phyloP scores from a whole-genome alignment of 2,113 vertebrate genomes.

The Rhinolophus ferrumequinum region DNA sequence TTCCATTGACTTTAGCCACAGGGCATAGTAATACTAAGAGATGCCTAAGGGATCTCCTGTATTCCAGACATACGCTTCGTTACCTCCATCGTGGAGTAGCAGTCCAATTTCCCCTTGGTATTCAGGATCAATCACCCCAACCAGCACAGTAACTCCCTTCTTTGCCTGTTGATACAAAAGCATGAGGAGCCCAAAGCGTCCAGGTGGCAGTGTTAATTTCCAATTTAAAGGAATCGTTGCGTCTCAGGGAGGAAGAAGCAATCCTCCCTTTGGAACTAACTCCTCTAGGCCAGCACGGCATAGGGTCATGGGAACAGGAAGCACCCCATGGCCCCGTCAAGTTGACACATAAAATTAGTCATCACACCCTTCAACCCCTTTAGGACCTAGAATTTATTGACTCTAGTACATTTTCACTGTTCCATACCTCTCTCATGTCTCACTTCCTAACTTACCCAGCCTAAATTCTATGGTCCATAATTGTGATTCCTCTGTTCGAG shows the following conservation, averaged over 20 bases:
- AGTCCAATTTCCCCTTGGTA: no score
- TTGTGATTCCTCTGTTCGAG: neutral
- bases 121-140: no score
- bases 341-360: constrained; percentile 1
- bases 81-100: no score
- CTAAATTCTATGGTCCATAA: neutral
- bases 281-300: neutral
- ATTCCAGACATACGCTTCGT: no score
- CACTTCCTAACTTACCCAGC: neutral
- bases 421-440: neutral
- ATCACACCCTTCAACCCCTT: neutral
- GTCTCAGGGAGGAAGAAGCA: neutral
- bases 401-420: neutral
- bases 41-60: no score
- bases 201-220: neutral
- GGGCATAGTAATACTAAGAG: neutral
- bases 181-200: neutral
- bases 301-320: neutral
- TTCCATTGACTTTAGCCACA: neutral
- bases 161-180: neutral
- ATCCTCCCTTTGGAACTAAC: neutral
- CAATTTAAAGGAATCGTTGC: neutral
- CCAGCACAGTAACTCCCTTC: neutral
- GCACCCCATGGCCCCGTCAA: neutral
- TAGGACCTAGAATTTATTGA: neutral